Percentiles rank a stretch among this genome's conserved stretches.
Conservation (phyloP, 2,113 vertebrate genomes). For the Macroglossus sobrinus region DNA sequence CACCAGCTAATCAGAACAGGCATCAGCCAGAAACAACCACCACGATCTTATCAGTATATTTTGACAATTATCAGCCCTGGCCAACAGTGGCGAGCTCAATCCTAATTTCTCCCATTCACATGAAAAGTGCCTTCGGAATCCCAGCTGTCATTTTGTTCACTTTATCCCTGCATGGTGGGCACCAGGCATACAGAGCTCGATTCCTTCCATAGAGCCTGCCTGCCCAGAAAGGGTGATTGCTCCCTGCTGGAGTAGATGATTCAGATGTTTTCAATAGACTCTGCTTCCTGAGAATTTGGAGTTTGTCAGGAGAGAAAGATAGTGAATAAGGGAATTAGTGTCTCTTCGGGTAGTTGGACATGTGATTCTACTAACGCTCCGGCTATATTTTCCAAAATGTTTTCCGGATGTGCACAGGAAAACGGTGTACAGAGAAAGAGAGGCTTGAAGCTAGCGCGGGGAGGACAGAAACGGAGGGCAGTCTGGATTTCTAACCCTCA, state of each 20-base stretch:
- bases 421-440: background rate
- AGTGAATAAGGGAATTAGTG: background rate
- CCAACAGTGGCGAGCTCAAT: background rate
- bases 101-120: background rate
- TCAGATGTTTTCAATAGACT: background rate
- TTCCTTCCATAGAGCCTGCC: background rate
- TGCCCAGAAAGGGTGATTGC: background rate
- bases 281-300: background rate
- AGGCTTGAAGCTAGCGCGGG: background rate
- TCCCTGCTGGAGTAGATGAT: background rate
- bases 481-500: background rate
- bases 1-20: background rate
- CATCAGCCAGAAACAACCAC: background rate
- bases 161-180: background rate
- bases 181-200: background rate
- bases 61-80: background rate
- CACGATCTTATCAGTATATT: background rate
- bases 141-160: background rate
- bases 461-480: background rate
- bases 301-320: background rate
- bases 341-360: background rate
- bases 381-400: background rate
- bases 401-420: background rate
- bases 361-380: background rate
- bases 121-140: background rate